Evolutionary conservation across 2,888 invertebrate genomes (phyloP).

Genomic region (Cephus pulcher): DNA sequence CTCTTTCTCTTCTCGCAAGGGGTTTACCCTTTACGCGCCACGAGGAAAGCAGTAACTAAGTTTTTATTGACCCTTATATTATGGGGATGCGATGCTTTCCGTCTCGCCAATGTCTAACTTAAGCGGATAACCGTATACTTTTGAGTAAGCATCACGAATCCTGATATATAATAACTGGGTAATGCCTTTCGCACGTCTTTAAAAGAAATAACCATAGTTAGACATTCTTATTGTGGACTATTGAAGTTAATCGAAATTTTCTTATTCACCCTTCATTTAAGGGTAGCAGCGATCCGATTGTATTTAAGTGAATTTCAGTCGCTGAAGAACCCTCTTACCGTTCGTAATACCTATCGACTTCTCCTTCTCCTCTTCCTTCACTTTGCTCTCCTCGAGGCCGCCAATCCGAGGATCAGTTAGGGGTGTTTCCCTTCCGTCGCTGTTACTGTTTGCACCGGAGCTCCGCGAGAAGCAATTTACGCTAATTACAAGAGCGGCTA

Average conservation of each 20-base stretch:
- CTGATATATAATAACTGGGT: constrained; percentile 25
- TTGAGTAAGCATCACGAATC: constrained; percentile 44
- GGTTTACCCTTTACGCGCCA: background rate
- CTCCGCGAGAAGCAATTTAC: constrained; percentile 59
- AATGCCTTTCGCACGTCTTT: background rate
- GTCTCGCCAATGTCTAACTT: constrained; percentile 62
- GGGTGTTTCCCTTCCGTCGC: constrained; percentile 1
- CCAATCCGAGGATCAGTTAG: background rate
- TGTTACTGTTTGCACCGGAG: constrained; percentile 2
- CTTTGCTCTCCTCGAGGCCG: constrained; percentile 13
- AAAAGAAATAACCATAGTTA: background rate
- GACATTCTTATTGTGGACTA: background rate
- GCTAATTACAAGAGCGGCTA: constrained; percentile 63
- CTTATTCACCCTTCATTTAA: background rate
- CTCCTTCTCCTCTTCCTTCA: constrained; percentile 4
- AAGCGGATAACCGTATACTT: constrained; percentile 63
- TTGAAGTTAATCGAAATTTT: background rate
- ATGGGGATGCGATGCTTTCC: constrained; percentile 57
- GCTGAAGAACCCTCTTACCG: background rate
- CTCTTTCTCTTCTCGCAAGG: constrained; percentile 11
- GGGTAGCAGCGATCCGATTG: background rate
- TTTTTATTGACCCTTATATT: constrained; percentile 64
- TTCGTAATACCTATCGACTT: background rate
- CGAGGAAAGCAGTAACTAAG: constrained; percentile 53
- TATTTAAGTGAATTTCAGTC: background rate